Percentiles rank a stretch among this genome's conserved stretches.
Conservation (phyloP, 2,113 vertebrate species). For the Prunella himalayana region DNA sequence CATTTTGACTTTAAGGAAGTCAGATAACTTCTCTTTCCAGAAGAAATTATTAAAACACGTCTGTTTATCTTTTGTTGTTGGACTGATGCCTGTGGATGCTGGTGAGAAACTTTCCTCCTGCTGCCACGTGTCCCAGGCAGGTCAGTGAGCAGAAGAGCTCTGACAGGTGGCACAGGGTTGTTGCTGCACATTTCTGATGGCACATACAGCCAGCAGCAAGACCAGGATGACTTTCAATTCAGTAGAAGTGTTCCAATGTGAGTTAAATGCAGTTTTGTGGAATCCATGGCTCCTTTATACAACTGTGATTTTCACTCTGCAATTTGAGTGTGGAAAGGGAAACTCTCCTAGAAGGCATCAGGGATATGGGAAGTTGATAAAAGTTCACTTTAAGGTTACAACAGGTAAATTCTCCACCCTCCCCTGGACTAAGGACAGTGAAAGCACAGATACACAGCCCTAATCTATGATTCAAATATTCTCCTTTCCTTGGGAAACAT, state of each 20-base stretch:
- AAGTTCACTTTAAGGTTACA: not conserved
- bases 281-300: not conserved
- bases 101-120: not conserved
- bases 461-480: not conserved
- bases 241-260: not conserved
- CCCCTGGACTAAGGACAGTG: not conserved
- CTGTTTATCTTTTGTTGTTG: not conserved
- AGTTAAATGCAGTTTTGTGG: not conserved
- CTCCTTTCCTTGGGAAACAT: not conserved
- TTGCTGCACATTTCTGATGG: not conserved
- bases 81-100: not conserved
- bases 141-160: not conserved
- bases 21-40: not conserved
- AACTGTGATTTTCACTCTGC: not conserved
- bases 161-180: not conserved
- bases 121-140: rapidly evolving
- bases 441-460: not conserved
- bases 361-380: not conserved
- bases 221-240: not conserved
- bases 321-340: not conserved
- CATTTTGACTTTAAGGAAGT: not conserved
- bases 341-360: not conserved
- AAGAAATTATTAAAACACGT: not conserved
- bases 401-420: not conserved
- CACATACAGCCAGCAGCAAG: not conserved